Evolutionary conservation across 2,113 vertebrate genomes (phyloP), one percentile per base, ranked within the genome.

Genomic region (Balaenoptera acutorostrata): DNA sequence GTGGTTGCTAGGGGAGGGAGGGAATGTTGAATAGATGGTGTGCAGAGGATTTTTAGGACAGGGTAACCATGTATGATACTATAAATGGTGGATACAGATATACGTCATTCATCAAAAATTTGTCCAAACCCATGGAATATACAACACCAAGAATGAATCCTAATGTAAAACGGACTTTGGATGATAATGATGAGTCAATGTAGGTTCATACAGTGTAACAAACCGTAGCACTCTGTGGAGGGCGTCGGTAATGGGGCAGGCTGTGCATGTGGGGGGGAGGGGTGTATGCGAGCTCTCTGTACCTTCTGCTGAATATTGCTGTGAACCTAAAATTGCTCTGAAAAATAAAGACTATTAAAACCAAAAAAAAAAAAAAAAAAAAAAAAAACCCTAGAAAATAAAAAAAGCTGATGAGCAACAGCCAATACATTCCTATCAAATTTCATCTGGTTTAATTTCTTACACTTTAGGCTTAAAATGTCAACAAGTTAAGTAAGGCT

Each of bases 391-490:
- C 63, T 31, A 78, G 18, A n/a, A 36, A 55, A 55, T 52, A 15
- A 27, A 72, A 59, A 55, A 71, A 44, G 25, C 55, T 86, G 95
- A 78, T 91, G 64, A 78, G 55, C 92, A 91, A 63, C 29, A 52
- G 36, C 44, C 68, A 83, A 59, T 55, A 31, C 8, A 90, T 55
- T 92, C 74, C 33, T 49, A 63, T 69, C 57, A 83, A 71, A 69
- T 96, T 95, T 92, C 52, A 95, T 90, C 74, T 36, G 77, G 85
- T 89, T 88, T 95, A 64, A 95, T 75, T 66, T 96, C 59, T 87
- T 96, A 87, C 33, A 69, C 33, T 25, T 77, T 66, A 72, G 64
- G 44, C 59, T 97, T 90, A 80, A 92, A 92, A 90, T 90, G 69
- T 89, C 69, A 93, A 80, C 29, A 90, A 85, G 13, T 64, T 90